Evolutionary conservation across 1,140 invertebrate genomes (phyloP).

Genomic region (Nebria ingens): DNA sequence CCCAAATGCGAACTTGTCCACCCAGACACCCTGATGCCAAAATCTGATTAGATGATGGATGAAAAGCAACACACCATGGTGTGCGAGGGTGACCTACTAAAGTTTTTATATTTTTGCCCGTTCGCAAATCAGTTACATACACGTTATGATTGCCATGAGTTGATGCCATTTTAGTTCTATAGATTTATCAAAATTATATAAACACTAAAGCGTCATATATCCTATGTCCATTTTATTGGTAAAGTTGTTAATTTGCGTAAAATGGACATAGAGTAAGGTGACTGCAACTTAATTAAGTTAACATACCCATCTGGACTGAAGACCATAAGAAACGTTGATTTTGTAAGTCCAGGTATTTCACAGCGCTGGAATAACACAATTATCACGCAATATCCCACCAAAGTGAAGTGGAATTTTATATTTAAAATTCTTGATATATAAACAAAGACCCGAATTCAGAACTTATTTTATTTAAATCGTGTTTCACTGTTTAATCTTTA

Average conservation of each 20-base stretch:
- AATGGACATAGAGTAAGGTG: neutral
- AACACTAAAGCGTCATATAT: neutral
- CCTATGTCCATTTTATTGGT: neutral
- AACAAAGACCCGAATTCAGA: no score
- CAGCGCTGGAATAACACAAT: conserved; percentile 44
- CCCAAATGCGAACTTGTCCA: conserved; percentile 86
- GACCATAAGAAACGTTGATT: conserved; percentile 74
- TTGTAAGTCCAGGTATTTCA: conserved; percentile 59
- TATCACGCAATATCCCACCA: conserved; percentile 11
- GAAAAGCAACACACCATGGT: conserved; percentile 85
- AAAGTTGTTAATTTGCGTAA: no score
- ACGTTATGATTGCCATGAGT: conserved; percentile 87
- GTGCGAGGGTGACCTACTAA: conserved; percentile 79
- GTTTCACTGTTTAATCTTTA: no score
- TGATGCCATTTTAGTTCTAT: conserved; percentile 71
- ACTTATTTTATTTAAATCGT: no score
- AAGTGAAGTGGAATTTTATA: neutral
- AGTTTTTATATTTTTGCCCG: conserved; percentile 67
- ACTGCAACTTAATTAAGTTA: neutral
- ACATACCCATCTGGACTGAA: conserved; percentile 75
- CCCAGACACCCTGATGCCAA: conserved; percentile 81
- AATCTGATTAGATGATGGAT: conserved; percentile 73
- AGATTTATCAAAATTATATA: conserved; percentile 20
- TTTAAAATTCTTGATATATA: no score
- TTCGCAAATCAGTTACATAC: conserved; percentile 75